Evolutionary conservation across 2,113 vertebrate genomes (phyloP).

Genomic region (Plotosus lineatus): DNA sequence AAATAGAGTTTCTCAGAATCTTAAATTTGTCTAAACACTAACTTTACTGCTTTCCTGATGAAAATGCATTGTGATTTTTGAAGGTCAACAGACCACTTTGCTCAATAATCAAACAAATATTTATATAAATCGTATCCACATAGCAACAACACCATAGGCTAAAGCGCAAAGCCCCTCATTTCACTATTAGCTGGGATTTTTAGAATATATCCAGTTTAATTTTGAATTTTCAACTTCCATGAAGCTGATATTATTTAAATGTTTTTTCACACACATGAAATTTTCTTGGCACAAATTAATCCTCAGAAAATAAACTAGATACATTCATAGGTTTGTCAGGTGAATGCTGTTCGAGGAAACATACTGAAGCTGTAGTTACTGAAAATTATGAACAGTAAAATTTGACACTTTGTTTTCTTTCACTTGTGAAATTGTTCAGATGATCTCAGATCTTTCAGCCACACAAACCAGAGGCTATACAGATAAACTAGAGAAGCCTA

Average conservation of each 20-base stretch:
- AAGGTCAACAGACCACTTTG: conserved; percentile 28
- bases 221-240: neutral
- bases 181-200: conserved; percentile 27
- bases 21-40: neutral
- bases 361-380: neutral
- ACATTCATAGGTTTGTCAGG: neutral
- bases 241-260: conserved; percentile 10
- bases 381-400: neutral
- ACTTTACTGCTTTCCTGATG: conserved; percentile 5
- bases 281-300: conserved; percentile 8
- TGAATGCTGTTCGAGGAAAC: neutral
- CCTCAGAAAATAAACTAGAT: neutral
- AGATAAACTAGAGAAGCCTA: neutral
- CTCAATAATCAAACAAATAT: conserved; percentile 20
- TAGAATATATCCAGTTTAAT: neutral
- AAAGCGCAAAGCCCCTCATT: conserved; percentile 17
- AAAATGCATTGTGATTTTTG: neutral
- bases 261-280: neutral
- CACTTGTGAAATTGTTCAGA: neutral
- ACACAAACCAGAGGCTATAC: neutral
- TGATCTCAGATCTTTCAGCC: neutral
- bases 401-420: neutral
- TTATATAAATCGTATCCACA: conserved; percentile 32
- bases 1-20: conserved; percentile 1
- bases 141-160: conserved; percentile 30